Evolutionary conservation across 2,797 vertebrate genomes (phyloP), one percentile per base, ranked within the genome.

Genomic region (Pipistrellus pipistrellus): DNA sequence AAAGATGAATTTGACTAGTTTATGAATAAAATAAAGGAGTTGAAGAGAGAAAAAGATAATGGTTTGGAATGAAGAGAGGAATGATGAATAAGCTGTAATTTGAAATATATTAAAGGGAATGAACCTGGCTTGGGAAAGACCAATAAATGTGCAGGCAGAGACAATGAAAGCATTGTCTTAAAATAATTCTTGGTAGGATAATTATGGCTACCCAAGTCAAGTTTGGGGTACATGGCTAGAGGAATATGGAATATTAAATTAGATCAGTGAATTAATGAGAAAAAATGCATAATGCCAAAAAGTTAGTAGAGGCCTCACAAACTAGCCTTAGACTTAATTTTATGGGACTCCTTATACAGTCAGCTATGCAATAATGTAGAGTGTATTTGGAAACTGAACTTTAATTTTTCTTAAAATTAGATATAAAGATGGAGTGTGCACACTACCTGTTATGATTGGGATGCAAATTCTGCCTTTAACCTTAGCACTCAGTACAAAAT

Each of bases 1-100:
- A 98, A 97, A 95, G 15, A 38, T 96, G 30, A 46, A 76, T 96
- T 97, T 97, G 95, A 97, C 97, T 92, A 97, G 46, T 75, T 59
- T 88, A 30, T 89, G 89, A 93, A 73, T 87, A 62, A 94, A 69
- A 44, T 97, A 59, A 91, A 90, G 17, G 41, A 46, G 14, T 57
- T 78, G 38, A 77, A 83, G 76, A 93, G 18, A 83, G 72, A 93
- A 11, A 46, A 75, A 81, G 71, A 17, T 85, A 95, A 81, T 78
- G 73, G 72, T 73, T 4, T 0, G 27, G 11, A 75, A 86, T 13
- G 6, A 85, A 95, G 4, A 44, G 21, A 66, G 2, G 0, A 10
- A 0, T 78, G 27, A 2, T 62, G 46, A 90, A 78, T 14, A 59
- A 92, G 21, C 81, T 57, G 12, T 48, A 41, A 53, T 87, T 75